Percentiles rank a stretch among this genome's conserved stretches.
Evolutionary conservation across 2,888 invertebrate genomes (phyloP).

Genomic region (Spatulosminthurus flaviceps): DNA sequence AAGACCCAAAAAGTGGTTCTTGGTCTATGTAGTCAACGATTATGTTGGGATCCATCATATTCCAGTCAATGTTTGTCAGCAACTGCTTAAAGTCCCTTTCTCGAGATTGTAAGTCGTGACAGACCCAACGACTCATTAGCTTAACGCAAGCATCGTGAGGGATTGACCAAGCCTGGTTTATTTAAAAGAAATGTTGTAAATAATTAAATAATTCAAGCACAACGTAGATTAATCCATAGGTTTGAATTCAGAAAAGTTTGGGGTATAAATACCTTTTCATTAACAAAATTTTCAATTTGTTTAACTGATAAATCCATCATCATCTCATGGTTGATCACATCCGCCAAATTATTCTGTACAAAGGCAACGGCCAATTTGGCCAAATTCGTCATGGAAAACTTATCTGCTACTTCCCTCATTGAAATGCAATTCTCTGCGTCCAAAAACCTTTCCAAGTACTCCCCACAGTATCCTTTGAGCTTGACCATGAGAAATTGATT

Average conservation of each 20-base stretch:
- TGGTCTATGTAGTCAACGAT: conserved; percentile 71
- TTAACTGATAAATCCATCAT: conserved; percentile 68
- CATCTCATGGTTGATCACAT: conserved; percentile 71
- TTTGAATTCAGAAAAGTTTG: no score
- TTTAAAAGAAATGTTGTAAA: neutral
- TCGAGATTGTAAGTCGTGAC: conserved; percentile 68
- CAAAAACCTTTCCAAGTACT: conserved; percentile 73
- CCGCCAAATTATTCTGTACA: conserved; percentile 69
- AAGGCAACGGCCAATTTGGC: conserved; percentile 70
- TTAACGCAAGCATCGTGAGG: conserved; percentile 67
- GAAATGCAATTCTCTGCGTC: conserved; percentile 73
- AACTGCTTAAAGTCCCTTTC: conserved; percentile 71
- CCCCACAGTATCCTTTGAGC: conserved; percentile 73
- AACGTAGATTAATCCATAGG: no score
- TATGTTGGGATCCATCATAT: conserved; percentile 68
- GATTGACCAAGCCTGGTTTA: conserved; percentile 52
- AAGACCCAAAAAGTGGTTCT: conserved; percentile 71
- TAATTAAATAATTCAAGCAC: no score
- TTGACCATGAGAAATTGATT: conserved; percentile 73
- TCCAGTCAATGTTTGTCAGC: conserved; percentile 69
- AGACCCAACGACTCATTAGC: conserved; percentile 71
- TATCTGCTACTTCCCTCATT: conserved; percentile 72
- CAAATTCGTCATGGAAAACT: conserved; percentile 71
- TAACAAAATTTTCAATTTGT: conserved; percentile 70
- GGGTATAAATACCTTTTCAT: conserved; percentile 67